Percentiles rank a stretch among this genome's conserved stretches.
These are phyloP conservation scores for Myotis brandtii DNA, from an alignment of 2,113 vertebrate species.

Conservation along the genomic window DNA sequence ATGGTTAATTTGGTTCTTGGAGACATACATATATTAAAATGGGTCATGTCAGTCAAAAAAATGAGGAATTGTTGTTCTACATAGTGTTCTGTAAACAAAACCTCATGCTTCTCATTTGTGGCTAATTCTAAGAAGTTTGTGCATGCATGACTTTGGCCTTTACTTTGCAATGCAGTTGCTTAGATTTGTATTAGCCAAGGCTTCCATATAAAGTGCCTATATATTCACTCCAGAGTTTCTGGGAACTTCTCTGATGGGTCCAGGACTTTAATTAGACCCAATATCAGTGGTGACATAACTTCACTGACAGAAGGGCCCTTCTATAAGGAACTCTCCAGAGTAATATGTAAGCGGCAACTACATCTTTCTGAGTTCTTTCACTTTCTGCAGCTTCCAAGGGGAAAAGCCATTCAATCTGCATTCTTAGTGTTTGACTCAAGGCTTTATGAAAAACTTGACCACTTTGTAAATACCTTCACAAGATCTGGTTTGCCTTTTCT, in stretches of 20 bases:
- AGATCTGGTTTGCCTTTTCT: constrained; percentile 37
- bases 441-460: constrained; percentile 24
- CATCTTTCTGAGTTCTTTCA: background rate
- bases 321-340: background rate
- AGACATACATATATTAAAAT: constrained; percentile 31
- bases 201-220: constrained; percentile 11
- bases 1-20: constrained; percentile 58
- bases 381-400: background rate
- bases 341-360: background rate
- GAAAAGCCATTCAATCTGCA: background rate
- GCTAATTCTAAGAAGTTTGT: background rate
- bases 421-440: background rate
- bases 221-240: background rate
- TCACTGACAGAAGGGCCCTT: accelerated
- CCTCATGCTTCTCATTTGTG: constrained; percentile 12
- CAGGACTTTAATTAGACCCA: background rate
- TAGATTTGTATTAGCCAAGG: background rate
- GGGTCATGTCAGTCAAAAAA: constrained; percentile 33
- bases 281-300: background rate
- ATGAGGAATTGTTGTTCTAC: constrained; percentile 19
- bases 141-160: background rate
- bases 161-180: background rate
- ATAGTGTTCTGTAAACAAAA: constrained; percentile 62
- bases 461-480: constrained; percentile 43
- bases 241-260: constrained; percentile 11